Conservation (phyloP, 2,888 invertebrate species). For the Tipula vernalis region DNA sequence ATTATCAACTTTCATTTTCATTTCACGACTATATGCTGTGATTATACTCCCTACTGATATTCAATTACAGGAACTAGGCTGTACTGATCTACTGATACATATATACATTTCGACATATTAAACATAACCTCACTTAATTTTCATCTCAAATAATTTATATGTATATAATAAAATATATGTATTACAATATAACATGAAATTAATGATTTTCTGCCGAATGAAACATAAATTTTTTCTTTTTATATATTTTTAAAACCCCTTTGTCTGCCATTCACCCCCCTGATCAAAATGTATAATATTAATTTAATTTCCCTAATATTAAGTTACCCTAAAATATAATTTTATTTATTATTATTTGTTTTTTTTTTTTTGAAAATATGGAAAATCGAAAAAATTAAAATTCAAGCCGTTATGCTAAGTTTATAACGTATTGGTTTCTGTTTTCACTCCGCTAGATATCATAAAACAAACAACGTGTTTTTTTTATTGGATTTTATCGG, state of each 20-base stretch:
- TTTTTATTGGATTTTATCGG: not conserved
- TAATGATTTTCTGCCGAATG: not conserved
- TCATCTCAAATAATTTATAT: not conserved
- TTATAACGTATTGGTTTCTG: not conserved
- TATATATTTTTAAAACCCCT: not conserved
- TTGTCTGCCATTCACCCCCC: not conserved
- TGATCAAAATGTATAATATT: not conserved
- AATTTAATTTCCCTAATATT: not conserved
- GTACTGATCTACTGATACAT: not conserved
- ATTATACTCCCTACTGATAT: not conserved
- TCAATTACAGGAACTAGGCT: not conserved
- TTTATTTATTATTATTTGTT: not conserved
- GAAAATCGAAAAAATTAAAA: not conserved
- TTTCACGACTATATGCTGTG: not conserved
- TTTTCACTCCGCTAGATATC: not conserved
- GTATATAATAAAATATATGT: too few species aligned
- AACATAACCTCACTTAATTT: not conserved
- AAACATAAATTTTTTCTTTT: not conserved
- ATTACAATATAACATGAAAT: not conserved
- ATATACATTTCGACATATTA: not conserved
- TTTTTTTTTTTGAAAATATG: not conserved
- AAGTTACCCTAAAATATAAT: not conserved
- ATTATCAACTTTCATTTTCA: not conserved
- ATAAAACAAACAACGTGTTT: not conserved
- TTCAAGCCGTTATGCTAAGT: not conserved